These are phyloP conservation scores for Enteromius afrohamiltoni DNA, from an alignment of 2,797 vertebrate species.

Conservation along the genomic window DNA sequence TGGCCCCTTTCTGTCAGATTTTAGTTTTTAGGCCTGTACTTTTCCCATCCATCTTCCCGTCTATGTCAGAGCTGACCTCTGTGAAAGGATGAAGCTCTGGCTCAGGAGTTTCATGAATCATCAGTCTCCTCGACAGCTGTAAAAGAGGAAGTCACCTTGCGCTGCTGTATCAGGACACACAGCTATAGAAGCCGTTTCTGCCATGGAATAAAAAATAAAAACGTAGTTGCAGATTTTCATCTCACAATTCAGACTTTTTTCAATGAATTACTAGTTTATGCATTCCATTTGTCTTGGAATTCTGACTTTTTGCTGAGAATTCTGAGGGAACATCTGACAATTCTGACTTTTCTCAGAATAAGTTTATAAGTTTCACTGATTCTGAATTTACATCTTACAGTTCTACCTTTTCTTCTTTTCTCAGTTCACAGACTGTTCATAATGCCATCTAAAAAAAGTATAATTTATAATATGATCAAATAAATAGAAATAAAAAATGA, in stretches of 20 bases:
- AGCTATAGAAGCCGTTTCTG: not conserved
- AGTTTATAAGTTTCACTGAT: too few relatives aligned
- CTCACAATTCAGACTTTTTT: not conserved
- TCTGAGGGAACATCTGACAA: too few relatives aligned
- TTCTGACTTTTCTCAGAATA: too few relatives aligned
- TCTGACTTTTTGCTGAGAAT: too few relatives aligned
- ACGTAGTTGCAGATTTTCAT: not conserved
- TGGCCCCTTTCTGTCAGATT: not conserved
- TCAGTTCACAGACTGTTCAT: not conserved
- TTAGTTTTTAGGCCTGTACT: not conserved
- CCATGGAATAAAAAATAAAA: not conserved
- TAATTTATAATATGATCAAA: too few relatives aligned
- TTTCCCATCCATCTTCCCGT: not conserved
- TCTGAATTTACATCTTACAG: not conserved
- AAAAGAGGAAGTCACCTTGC: conserved; percentile 65
- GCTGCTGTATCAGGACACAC: conserved; percentile 29
- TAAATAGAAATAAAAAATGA: too few relatives aligned
- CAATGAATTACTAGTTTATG: too few relatives aligned
- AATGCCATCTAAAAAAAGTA: not conserved
- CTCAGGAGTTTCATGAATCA: conserved; percentile 70
- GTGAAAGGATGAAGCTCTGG: conserved; percentile 7
- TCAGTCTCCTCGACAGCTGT: conserved; percentile 70
- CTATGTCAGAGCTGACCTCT: conserved; percentile 20
- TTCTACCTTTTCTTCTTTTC: too few relatives aligned
- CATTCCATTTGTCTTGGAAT: too few relatives aligned